Base-by-base conservation (phyloP, 2,888 invertebrate genomes). In the Criorhina ranunculi region DNA sequence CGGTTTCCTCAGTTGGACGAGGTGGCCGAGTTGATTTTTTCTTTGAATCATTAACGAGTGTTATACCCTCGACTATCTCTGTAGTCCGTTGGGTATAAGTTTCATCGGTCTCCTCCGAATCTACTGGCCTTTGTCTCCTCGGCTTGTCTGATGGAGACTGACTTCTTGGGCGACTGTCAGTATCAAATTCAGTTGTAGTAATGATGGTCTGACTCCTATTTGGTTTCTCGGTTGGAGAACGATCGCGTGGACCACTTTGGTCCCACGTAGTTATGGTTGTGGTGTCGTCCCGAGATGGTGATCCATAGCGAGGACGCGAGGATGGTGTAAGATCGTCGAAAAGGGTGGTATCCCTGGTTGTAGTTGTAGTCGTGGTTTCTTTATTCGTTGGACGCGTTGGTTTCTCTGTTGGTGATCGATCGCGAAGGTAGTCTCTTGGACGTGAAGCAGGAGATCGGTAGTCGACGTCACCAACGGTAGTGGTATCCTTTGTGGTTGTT, bases 61-160 rank as follows among this genome's bases (percentile, higher is more conserved):
- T 75, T 8, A 31, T 51, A 42, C 35, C 60, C 9, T 60, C 24
- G 5, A 42, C 53, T 2, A 40, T 44, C 2, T 17, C 57, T 11
- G 49, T 17, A 7, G 51, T 67, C 6, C 31, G 49, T 8, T 35
- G 51, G 29, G 60, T 5, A 11, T 31, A 33, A 0, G 69, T 77
- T 9, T 69, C 53, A 42, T 76, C 76, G 15, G 53, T 69, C n/a
- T 57, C 66, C 15, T 57, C 55, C 6, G 64, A 29, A 9, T 40
- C 66, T 0, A 12, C 2, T 11, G 57, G 75, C 5, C 35, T 12
- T 11, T 11, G 5, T 2, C 24, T 29, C 9, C 46, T 17, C 8
- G 57, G 57, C 11, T 64, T 55, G 6, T 73, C 80, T 2, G 59
- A 37, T 29, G 79, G 69, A 12, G 57, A 70, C 15, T 70, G 42